Conservation (phyloP, 2,888 invertebrate genomes). For the Torymus tubicola region DNA sequence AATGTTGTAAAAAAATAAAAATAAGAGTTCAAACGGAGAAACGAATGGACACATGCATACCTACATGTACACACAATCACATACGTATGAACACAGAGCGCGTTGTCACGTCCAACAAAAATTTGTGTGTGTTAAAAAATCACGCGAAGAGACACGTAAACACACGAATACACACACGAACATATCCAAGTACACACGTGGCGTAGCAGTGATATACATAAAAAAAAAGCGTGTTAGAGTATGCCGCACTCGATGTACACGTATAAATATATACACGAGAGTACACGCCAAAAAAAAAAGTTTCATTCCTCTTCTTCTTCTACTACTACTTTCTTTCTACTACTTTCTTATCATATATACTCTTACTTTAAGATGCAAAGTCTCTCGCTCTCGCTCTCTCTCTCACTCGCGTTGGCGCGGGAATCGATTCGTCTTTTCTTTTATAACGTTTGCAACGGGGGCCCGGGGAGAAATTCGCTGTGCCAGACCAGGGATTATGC, state of each 20-base stretch:
- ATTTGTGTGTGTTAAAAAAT: constrained; percentile 12
- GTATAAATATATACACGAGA: constrained; percentile 23
- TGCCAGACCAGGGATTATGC: too few relatives aligned
- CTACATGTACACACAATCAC: background rate
- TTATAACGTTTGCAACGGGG: too few relatives aligned
- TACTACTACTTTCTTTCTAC: background rate
- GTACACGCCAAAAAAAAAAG: constrained; percentile 22
- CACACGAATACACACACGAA: constrained; percentile 7
- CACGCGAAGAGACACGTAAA: constrained; percentile 19
- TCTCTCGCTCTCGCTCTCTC: constrained; percentile 8
- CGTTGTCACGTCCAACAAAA: constrained; percentile 7
- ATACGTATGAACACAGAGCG: constrained; percentile 5
- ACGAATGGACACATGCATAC: background rate
- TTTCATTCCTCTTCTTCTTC: background rate
- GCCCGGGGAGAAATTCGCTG: too few relatives aligned
- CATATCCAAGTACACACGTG: constrained; percentile 21
- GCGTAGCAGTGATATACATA: constrained; percentile 13
- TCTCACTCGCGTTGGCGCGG: background rate
- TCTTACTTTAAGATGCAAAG: background rate
- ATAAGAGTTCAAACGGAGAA: background rate
- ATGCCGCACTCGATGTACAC: constrained; percentile 46
- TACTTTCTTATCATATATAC: background rate
- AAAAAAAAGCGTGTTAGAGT: constrained; percentile 35
- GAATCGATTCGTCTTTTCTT: too few relatives aligned
- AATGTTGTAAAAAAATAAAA: background rate